These are phyloP conservation scores for Hoplostethus mediterraneus DNA, from an alignment of 2,797 vertebrate genomes.

Conservation along the genomic window DNA sequence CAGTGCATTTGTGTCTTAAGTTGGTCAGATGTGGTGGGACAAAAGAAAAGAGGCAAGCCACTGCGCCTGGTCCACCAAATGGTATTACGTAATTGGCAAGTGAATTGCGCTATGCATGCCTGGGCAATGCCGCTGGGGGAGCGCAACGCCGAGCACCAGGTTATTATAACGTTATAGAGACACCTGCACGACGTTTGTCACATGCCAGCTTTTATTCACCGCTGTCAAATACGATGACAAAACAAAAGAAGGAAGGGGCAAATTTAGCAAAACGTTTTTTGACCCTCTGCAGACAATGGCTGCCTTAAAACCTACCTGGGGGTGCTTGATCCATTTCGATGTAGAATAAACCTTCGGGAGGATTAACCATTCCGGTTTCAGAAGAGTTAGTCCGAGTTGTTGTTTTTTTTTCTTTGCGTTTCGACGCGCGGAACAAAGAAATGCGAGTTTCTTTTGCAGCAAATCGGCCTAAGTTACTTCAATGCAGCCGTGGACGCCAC, in stretches of 20 bases:
- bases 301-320: constrained; percentile 87
- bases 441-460: constrained; percentile 27
- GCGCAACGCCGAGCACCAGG: constrained; percentile 54
- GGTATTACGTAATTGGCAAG: constrained; percentile 85
- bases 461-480: constrained; percentile 43
- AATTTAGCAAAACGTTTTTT: constrained; percentile 4
- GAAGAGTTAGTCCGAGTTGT: constrained; percentile 68
- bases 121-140: constrained; percentile 76
- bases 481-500: constrained; percentile 49
- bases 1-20: constrained; percentile 22
- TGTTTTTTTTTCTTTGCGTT: constrained; percentile 45
- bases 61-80: constrained; percentile 76
- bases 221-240: neutral
- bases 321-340: constrained; percentile 96
- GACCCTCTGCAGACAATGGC: constrained; percentile 66
- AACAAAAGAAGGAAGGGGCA: neutral
- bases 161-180: constrained; percentile 46
- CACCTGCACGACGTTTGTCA: constrained; percentile 47
- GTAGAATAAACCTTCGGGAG: constrained; percentile 96
- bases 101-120: constrained; percentile 83
- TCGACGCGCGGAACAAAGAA: constrained; percentile 4
- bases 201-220: constrained; percentile 31
- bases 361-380: constrained; percentile 94
- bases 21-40: constrained; percentile 65
- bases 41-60: constrained; percentile 73